A percentile compares a stretch with the other conserved stretches of the same genome.
Conservation (phyloP, 2,113 vertebrate genomes). For the Pandion haliaetus region DNA sequence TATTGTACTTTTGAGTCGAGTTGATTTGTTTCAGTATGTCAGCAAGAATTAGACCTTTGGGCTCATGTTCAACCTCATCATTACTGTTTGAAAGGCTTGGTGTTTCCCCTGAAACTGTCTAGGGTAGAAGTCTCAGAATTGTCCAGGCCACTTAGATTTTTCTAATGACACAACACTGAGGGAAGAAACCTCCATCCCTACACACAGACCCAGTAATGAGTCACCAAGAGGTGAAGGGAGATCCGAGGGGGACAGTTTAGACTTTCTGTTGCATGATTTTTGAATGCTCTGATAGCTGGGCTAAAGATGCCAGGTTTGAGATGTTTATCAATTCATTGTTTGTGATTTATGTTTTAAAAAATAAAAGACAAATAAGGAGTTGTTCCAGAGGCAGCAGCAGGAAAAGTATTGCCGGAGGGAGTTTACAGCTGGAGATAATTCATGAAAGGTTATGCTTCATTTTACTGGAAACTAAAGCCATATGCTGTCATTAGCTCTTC, state of each 20-base stretch:
- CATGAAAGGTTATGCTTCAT: not conserved
- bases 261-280: not conserved
- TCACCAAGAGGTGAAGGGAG: not conserved
- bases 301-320: not conserved
- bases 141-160: not conserved
- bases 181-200: not conserved
- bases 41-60: conserved; percentile 14
- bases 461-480: not conserved
- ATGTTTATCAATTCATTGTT: not conserved
- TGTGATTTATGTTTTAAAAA: not conserved
- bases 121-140: not conserved
- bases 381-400: not conserved
- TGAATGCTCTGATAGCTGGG: not conserved
- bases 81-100: not conserved
- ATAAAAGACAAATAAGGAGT: not conserved
- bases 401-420: not conserved
- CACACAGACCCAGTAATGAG: not conserved
- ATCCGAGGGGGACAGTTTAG: not conserved
- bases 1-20: not conserved
- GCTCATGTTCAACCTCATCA: not conserved
- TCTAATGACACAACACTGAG: not conserved
- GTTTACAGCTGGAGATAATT: not conserved
- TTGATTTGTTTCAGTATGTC: not conserved
- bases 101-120: not conserved
- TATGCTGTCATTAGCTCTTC: not conserved